phyloP scores from a whole-genome alignment of 2,113 vertebrate species.

The Myxocyprinus asiaticus region DNA sequence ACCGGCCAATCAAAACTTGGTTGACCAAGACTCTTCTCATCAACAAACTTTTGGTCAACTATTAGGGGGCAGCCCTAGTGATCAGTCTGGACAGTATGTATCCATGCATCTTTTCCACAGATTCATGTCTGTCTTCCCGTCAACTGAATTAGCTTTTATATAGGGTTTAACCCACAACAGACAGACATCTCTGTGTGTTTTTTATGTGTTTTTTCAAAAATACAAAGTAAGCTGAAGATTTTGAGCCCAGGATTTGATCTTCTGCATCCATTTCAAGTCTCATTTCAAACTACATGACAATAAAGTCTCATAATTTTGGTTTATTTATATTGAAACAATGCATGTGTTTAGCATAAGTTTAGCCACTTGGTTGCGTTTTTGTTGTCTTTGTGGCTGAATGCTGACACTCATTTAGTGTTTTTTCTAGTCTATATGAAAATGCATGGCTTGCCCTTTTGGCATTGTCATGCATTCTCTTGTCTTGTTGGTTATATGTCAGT shows the following conservation, averaged over 20 bases:
- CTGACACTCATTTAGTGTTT: too few relatives aligned
- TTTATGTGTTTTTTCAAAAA: neutral
- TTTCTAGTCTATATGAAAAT: too few relatives aligned
- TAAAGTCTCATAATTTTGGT: constrained; percentile 59
- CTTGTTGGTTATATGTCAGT: too few relatives aligned
- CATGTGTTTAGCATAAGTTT: too few relatives aligned
- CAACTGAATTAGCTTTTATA: constrained; percentile 32
- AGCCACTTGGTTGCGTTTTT: too few relatives aligned
- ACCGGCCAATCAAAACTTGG: too few relatives aligned
- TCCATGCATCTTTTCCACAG: constrained; percentile 3
- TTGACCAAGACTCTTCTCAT: too few relatives aligned
- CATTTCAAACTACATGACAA: constrained; percentile 61
- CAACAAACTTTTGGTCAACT: too few relatives aligned
- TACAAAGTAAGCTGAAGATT: constrained; percentile 40
- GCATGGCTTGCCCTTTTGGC: too few relatives aligned
- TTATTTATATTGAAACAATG: constrained; percentile 63
- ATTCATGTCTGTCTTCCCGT: constrained; percentile 32
- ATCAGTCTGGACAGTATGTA: constrained; percentile 21
- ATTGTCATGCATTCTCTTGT: too few relatives aligned
- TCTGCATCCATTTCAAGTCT: constrained; percentile 57
- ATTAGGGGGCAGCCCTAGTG: too few relatives aligned
- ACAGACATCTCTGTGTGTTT: neutral
- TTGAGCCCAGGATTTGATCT: constrained; percentile 59
- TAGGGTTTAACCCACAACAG: constrained; percentile 22
- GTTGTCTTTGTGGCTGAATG: too few relatives aligned